Evolutionary conservation across 1,140 invertebrate genomes (phyloP).

Genomic region (Drosophila neocordata): DNA sequence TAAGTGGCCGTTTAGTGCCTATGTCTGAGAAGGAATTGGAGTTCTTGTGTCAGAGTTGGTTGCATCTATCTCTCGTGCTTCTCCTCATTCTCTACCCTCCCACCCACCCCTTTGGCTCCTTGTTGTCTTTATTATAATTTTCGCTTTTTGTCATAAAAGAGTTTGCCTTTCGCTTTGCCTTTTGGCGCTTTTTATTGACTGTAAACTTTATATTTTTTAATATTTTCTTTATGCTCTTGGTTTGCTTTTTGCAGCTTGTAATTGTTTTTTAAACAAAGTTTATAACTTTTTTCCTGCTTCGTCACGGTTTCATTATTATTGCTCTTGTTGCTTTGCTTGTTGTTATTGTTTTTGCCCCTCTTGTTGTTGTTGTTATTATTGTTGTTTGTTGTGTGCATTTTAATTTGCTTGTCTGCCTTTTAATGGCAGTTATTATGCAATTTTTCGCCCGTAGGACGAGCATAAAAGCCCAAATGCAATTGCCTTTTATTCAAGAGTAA

Average conservation of each 20-base stretch:
- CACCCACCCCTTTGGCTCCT: constrained; percentile 51
- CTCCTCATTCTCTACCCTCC: neutral
- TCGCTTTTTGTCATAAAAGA: constrained; percentile 23
- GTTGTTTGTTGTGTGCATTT: constrained; percentile 70
- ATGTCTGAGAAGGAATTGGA: constrained; percentile 20
- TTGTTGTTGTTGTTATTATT: constrained; percentile 57
- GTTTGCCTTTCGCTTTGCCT: constrained; percentile 14
- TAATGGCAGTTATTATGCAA: constrained; percentile 73
- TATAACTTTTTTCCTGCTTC: constrained; percentile 18
- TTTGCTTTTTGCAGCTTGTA: neutral
- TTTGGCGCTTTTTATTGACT: constrained; percentile 23
- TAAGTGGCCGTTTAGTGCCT: constrained; percentile 79
- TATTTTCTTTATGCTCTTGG: constrained; percentile 15
- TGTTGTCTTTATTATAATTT: constrained; percentile 44
- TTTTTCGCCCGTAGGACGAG: constrained; percentile 52
- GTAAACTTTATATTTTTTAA: constrained; percentile 28
- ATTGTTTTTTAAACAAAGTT: constrained; percentile 22
- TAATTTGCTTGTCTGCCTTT: constrained; percentile 74
- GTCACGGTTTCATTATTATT: constrained; percentile 26
- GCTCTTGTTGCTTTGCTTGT: constrained; percentile 4
- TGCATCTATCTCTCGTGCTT: constrained; percentile 33
- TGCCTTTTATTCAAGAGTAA: constrained; percentile 41
- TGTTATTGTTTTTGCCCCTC: constrained; percentile 19
- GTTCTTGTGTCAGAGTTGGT: constrained; percentile 14
- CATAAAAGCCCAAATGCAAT: constrained; percentile 60